phyloP scores from a whole-genome alignment of 2,888 invertebrate genomes.

The Coleophora flavipennella region DNA sequence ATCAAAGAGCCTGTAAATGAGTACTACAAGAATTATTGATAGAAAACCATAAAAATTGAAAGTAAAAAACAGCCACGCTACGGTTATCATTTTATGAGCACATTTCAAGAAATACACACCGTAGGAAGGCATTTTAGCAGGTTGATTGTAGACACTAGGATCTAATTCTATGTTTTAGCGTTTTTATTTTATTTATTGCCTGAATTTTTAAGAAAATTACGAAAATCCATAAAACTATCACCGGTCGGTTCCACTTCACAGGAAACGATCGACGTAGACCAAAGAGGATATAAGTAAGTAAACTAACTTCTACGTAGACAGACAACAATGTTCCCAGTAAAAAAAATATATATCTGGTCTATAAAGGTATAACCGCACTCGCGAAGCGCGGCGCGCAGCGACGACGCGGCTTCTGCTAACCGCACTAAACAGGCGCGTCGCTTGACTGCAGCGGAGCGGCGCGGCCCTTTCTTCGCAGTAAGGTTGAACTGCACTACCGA shows the following conservation, averaged over 20 bases:
- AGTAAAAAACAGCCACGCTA: conserved; percentile 5
- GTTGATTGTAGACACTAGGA: not conserved
- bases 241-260: conserved; percentile 36
- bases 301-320: too few species aligned
- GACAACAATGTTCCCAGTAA: conserved; percentile 26
- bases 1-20: too few species aligned
- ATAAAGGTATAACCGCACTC: too few species aligned
- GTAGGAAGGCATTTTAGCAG: conserved; percentile 32
- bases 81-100: conserved; percentile 5
- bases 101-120: conserved; percentile 28
- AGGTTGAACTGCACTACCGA: too few species aligned
- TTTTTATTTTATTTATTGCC: conserved; percentile 10
- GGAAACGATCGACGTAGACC: conserved; percentile 52
- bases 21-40: not conserved
- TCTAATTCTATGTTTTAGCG: conserved; percentile 14
- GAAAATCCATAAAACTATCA: conserved; percentile 9
- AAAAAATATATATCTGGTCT: too few species aligned
- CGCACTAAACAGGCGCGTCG: too few species aligned
- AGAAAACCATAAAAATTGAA: conserved; percentile 1
- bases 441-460: too few species aligned
- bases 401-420: too few species aligned
- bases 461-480: too few species aligned
- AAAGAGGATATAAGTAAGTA: too few species aligned
- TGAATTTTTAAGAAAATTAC: conserved; percentile 14
- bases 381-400: too few species aligned